Evolutionary conservation across 2,888 invertebrate genomes (phyloP), one percentile per base, ranked within the genome.

Genomic region (Sminthurinus aureus): DNA sequence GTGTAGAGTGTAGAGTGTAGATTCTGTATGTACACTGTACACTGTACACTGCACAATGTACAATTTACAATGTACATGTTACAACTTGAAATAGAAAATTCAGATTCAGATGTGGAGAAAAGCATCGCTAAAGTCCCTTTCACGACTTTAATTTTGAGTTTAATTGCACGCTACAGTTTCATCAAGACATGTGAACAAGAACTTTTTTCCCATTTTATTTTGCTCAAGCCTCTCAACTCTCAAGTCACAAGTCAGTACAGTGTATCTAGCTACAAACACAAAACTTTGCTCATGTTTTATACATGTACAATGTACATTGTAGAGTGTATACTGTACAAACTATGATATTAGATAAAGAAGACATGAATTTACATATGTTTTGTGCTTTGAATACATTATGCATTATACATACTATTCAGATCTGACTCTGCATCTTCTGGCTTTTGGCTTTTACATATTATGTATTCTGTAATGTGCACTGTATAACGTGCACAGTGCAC

Each of bases 161-260:
- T 84, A 84, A 84, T 84, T 84, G 84, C 83, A 84, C 81, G 83
- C 80, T 84, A 84, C 82, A 76, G 80, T 83, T 83, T 81, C 81
- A 75, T 64, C 79, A 75, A 58, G 51, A 64, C 76, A 83, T 73
- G 67, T 76, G 78, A 78, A 67, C 18, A 77, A 77, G 22, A 13
- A 20, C 58, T 11, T 24, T 73, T 73, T 73, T 73, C 73, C 73
- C 24, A 58, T 58, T 58, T 58, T 58, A 18, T 58, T 58, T 58
- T 58, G 58, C 58, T 58, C 38, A 38, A 38, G 38, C 18, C 58
- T 11, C 9, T 58, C 52, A 52, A 13, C 52, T 52, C 52, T 13
- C 8, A 52, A 52, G 20, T 76, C 76, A 13, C 24, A 20, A 24
- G 51, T 67, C 52, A 52, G 38, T 38, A 38, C 6, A 38, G 38